Evolutionary conservation across 2,113 vertebrate species (phyloP), one percentile per base, ranked within the genome.

Genomic region (Telmatochromis brichardi): DNA sequence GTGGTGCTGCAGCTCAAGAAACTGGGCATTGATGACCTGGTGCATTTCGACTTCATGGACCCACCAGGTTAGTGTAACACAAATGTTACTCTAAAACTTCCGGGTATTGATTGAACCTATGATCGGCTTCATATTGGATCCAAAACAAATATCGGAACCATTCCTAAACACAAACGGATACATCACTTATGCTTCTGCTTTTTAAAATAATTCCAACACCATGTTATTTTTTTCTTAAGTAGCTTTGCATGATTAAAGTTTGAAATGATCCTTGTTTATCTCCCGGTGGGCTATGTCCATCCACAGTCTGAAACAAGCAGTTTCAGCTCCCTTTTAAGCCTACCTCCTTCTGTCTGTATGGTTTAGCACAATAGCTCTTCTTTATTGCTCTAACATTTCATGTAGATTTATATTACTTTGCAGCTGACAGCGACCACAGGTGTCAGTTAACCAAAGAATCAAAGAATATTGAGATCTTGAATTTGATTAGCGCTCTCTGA

Each of bases 11-110:
- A 99, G 89, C 95, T 99, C 91, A 98, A 99, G 96, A 99, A 99
- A 94, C 97, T 99, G 90, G 98, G 98, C 73, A 99, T 99, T 88
- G 98, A 99, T 93, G 98, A 99, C 92, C 96, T 99, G 95, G 98
- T 99, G 83, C 98, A 99, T 96, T 99, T 99, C 90, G 98, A 99
- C 96, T 99, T 99, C 96, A 99, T 99, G 98, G 98, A 99, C 89
- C 98, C 98, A 88, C 98, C 98, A 97, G 98, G 98, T 99, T 96
- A 81, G 90, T 86, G 5, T n/a, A 9, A 19, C 82, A 4, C 13
- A 10, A 12, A 31, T 19, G 2, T 51, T 78, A 26, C 13, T 15
- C 2, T 26, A 73, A 26, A 40, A 37, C 10, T 2, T 31, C 71
- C 0, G 9, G 15, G 23, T 76, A 26, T 26, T 73, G 37, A 45